Conservation (phyloP, 2,113 vertebrate genomes). For the Balaeniceps rex region DNA sequence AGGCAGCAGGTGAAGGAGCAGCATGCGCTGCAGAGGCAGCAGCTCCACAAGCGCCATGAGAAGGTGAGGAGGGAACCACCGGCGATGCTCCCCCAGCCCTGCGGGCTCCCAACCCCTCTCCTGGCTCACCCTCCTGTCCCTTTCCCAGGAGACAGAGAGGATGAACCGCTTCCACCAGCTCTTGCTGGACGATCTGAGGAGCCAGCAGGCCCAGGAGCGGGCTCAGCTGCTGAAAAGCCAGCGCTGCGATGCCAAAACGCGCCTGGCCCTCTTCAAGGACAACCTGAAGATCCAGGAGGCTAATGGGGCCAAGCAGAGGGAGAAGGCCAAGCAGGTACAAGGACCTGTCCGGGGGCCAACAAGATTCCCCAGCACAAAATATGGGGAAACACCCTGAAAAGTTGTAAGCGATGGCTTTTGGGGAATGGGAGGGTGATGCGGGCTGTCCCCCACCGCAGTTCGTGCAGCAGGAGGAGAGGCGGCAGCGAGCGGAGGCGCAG, state of each 20-base stretch:
- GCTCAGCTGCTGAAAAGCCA: constrained; percentile 58
- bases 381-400: background rate
- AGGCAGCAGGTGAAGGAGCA: constrained; percentile 76
- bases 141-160: constrained; percentile 65
- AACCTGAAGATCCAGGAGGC: constrained; percentile 58
- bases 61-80: constrained; percentile 34
- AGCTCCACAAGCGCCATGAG: constrained; percentile 68
- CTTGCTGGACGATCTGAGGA: constrained; percentile 64
- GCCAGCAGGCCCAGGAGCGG: constrained; percentile 55
- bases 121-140: background rate
- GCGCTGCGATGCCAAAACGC: constrained; percentile 45
- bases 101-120: accelerated
- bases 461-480: constrained; percentile 28
- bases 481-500: constrained; percentile 42
- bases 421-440: background rate
- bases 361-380: background rate
- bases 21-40: constrained; percentile 63
- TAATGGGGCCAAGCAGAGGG: constrained; percentile 44
- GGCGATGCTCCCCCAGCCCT: background rate
- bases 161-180: constrained; percentile 65
- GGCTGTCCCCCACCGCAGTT: background rate
- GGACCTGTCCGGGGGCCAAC: accelerated
- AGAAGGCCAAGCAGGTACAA: constrained; percentile 60
- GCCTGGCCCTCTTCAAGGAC: constrained; percentile 55
- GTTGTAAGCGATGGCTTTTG: background rate